Conservation (phyloP, 2,888 invertebrate genomes). For the Synergus umbraculus region DNA sequence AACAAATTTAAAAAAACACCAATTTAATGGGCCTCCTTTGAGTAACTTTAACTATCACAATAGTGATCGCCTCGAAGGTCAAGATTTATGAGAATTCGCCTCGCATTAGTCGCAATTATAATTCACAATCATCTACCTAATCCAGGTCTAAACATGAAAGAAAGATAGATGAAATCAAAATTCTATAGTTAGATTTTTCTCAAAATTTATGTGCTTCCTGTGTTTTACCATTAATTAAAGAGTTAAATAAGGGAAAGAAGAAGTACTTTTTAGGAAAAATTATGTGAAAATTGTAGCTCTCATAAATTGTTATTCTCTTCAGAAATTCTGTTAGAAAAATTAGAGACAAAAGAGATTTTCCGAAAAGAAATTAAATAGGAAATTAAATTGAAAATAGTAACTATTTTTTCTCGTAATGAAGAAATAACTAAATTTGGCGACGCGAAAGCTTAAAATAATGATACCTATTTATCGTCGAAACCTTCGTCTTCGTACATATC, state of each 20-base stretch:
- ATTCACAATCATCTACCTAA: background rate
- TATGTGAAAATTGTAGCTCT: background rate
- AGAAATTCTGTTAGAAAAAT: slow-evolving; percentile 2
- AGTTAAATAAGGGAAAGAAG: background rate
- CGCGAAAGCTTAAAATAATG: slow-evolving; percentile 51
- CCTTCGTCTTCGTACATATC: slow-evolving; percentile 57
- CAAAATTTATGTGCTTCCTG: background rate
- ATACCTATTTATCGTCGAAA: slow-evolving; percentile 44
- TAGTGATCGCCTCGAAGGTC: slow-evolving; percentile 18
- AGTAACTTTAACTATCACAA: slow-evolving; percentile 20
- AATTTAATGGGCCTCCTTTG: slow-evolving; percentile 37
- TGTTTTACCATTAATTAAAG: background rate
- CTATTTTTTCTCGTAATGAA: background rate
- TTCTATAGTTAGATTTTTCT: background rate
- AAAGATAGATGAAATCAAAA: background rate
- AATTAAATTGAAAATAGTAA: background rate
- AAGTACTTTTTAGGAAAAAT: background rate
- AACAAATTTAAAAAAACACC: slow-evolving; percentile 25
- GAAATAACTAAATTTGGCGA: slow-evolving; percentile 41
- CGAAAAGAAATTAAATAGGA: background rate
- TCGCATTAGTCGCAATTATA: slow-evolving; percentile 6
- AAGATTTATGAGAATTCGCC: slow-evolving; percentile 5
- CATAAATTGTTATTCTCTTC: background rate
- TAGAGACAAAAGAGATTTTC: background rate
- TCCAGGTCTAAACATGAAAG: background rate